Percentiles rank a stretch among this genome's conserved stretches.
phyloP scores from a whole-genome alignment of 2,888 invertebrate species.

The Nudaria mundana region DNA sequence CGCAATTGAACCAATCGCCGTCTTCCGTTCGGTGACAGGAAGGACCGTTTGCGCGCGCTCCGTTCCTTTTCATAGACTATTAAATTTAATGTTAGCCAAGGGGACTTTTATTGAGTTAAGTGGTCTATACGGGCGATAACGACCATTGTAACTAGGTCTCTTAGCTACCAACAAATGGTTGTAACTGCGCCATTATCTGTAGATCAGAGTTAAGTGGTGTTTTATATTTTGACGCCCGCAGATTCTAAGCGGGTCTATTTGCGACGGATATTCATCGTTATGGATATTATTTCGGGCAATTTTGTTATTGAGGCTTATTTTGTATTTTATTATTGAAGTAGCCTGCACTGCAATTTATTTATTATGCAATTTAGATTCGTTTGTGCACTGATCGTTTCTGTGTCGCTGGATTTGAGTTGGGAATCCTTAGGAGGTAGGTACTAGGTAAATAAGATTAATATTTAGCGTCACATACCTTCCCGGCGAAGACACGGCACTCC shows the following conservation, averaged over 20 bases:
- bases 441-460: too few relatives aligned
- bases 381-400: constrained; percentile 20
- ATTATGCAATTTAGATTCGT: constrained; percentile 14
- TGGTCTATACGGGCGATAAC: constrained; percentile 64
- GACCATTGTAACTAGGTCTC: constrained; percentile 49
- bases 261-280: constrained; percentile 66
- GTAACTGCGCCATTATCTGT: constrained; percentile 18
- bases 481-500: too few relatives aligned
- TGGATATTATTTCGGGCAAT: constrained; percentile 65
- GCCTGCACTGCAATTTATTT: constrained; percentile 49
- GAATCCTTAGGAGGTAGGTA: too few relatives aligned
- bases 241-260: constrained; percentile 58
- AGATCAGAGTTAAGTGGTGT: constrained; percentile 41
- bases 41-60: constrained; percentile 63
- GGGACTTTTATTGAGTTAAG: constrained; percentile 79
- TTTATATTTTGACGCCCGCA: constrained; percentile 56
- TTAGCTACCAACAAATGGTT: constrained; percentile 14
- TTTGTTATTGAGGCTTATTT: constrained; percentile 65
- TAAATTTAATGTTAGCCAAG: constrained; percentile 74
- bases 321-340: constrained; percentile 31
- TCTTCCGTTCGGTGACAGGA: constrained; percentile 75
- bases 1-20: constrained; percentile 78
- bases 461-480: too few relatives aligned
- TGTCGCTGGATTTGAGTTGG: not conserved
- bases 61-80: constrained; percentile 76